Percentiles rank a stretch among this genome's conserved stretches.
Evolutionary conservation across 2,113 vertebrate species (phyloP).

Genomic region (Chloebia gouldiae): DNA sequence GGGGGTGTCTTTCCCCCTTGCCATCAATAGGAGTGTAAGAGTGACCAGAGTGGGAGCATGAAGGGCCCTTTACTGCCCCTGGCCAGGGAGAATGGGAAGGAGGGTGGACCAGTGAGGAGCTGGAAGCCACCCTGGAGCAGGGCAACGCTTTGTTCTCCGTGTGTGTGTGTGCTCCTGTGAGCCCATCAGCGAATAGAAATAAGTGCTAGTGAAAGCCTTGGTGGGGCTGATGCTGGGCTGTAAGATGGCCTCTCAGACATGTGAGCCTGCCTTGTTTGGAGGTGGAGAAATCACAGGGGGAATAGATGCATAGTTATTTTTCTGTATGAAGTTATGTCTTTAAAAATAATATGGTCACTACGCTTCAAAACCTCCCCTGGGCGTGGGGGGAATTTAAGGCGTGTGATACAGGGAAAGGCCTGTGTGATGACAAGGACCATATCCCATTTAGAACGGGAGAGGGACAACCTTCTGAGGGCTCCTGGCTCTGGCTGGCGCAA

Average conservation of each 20-base stretch:
- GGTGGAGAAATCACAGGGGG: not conserved
- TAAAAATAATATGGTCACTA: not conserved
- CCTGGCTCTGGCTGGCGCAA: not conserved
- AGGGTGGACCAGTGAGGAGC: not conserved
- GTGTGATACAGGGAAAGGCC: not conserved
- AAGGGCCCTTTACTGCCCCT: not conserved
- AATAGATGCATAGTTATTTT: not conserved
- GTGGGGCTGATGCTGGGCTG: not conserved
- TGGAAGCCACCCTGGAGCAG: not conserved
- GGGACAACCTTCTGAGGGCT: not conserved
- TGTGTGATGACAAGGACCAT: not conserved
- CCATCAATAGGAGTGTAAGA: not conserved
- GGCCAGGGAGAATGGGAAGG: not conserved
- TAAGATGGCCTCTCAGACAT: conserved; percentile 41
- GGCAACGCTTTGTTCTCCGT: not conserved
- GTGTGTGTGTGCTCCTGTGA: not conserved
- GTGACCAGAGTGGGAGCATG: not conserved
- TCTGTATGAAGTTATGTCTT: not conserved
- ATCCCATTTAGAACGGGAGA: not conserved
- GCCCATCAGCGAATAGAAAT: not conserved
- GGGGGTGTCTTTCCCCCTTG: fast-evolving
- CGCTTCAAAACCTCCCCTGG: not conserved
- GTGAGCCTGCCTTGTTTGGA: conserved; percentile 14
- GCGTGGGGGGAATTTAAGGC: not conserved
- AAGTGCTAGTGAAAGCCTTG: not conserved